A percentile compares a stretch with the other conserved stretches of the same genome.
phyloP scores from a whole-genome alignment of 1,140 invertebrate genomes.

The Dendrolimus kikuchii region DNA sequence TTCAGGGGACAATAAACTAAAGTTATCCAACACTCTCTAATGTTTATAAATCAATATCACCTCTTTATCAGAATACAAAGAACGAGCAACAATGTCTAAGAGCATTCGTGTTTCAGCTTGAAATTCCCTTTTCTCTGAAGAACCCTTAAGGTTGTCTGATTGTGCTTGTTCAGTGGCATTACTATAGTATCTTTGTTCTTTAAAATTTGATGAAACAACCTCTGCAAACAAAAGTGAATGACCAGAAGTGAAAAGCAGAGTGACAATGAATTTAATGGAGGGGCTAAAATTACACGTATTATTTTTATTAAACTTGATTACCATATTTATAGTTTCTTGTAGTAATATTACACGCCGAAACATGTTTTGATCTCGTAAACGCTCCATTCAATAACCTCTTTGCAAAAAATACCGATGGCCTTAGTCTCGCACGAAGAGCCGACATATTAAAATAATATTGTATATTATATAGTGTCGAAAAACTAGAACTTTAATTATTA shows the following conservation, averaged over 20 bases:
- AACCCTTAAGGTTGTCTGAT: constrained; percentile 73
- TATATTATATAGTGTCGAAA: too few relatives aligned
- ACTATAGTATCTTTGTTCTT: constrained; percentile 26
- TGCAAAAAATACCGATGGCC: constrained; percentile 22
- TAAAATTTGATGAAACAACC: constrained; percentile 4
- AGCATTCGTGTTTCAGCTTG: constrained; percentile 97
- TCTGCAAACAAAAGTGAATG: constrained; percentile 5
- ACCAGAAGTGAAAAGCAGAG: too few relatives aligned
- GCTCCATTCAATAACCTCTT: constrained; percentile 35
- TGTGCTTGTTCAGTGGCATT: constrained; percentile 41
- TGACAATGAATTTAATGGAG: too few relatives aligned
- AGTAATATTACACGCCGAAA: constrained; percentile 21
- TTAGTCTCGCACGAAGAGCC: constrained; percentile 36
- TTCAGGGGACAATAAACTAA: too few relatives aligned
- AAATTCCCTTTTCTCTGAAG: constrained; percentile 83
- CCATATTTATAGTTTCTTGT: constrained; percentile 9
- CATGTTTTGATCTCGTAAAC: constrained; percentile 25
- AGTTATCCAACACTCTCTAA: not conserved
- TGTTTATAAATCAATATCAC: constrained; percentile 62
- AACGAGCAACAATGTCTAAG: constrained; percentile 97
- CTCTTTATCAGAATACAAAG: constrained; percentile 98
- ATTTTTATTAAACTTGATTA: too few relatives aligned
- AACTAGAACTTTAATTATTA: too few relatives aligned
- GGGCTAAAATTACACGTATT: too few relatives aligned
- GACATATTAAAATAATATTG: constrained; percentile 29